Evolutionary conservation across 2,113 vertebrate genomes (phyloP).

Genomic region (Chiloscyllium plagiosum): DNA sequence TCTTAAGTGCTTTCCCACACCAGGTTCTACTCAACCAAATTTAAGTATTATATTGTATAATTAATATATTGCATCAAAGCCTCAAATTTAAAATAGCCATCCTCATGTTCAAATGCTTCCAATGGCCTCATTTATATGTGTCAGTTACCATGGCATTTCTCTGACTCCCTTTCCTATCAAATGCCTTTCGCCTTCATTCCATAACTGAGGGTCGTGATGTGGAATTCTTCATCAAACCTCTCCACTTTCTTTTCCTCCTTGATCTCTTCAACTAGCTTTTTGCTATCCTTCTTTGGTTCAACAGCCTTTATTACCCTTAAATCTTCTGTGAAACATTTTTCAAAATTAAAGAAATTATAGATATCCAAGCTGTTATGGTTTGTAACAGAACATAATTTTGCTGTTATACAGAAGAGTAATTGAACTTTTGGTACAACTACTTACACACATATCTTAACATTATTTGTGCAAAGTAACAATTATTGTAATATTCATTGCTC

Average conservation of each 20-base stretch:
- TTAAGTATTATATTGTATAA: neutral
- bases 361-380: neutral
- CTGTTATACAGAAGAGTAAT: neutral
- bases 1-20: neutral
- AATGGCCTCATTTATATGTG: neutral
- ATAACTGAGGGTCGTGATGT: neutral
- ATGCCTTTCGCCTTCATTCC: neutral
- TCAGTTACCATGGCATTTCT: neutral
- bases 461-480: neutral
- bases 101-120: neutral
- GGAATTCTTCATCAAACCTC: neutral
- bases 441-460: neutral
- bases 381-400: neutral
- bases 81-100: neutral
- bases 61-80: neutral
- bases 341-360: neutral
- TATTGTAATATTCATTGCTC: neutral
- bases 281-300: neutral
- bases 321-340: neutral
- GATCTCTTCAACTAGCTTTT: neutral
- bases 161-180: neutral
- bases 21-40: neutral
- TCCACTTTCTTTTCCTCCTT: neutral
- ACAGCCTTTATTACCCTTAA: neutral
- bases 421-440: neutral